Base-by-base conservation (phyloP, 2,113 vertebrate species). In the Acrocephalus kingi region DNA sequence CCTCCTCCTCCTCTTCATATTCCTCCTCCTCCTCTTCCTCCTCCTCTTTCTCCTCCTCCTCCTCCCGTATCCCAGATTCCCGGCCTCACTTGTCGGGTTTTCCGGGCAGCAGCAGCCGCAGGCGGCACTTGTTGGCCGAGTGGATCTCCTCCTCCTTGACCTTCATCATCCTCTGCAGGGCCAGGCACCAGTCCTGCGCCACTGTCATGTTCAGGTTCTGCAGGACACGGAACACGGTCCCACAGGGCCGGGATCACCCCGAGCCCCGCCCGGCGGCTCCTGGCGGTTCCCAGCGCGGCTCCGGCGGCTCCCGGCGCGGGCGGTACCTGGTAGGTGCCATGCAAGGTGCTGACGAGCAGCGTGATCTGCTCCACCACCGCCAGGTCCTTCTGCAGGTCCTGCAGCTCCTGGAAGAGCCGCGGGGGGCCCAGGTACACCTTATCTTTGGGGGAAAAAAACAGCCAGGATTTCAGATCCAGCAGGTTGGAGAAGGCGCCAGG, bases 91-190 rank as follows among this genome's bases (percentile, higher is more conserved):
- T 99, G 97, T 99, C 99, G 0, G 99, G 98, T 61, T 99, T 99
- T 24, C 99, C 99, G 0, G 99, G 99, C 16, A 99, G 98, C 97
- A 99, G 98, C 68, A 99, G 98, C 39, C 99, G 98, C 58, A 99
- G 98, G 51, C 99, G 99, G 94, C 99, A 99, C 94, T 99, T 99
- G 98, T 99, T 99, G 86, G 99, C 99, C 0, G 98, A 98, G 93
- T 99, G 99, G 96, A 99, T 99, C 95, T 99, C 99, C 71, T 99
- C 99, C 81, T 99, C 99, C 96, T 99, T 99, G 89, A 99, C 99
- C 71, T 98, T 98, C 97, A 99, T 98, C 84, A 99, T 98, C 94
- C 99, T 98, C 98, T 99, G 99, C 92, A 99, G 98, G 19, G 99
- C 99, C 97, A 99, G 96, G 97, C 98, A 99, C 99, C 99, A 99